Base-by-base conservation (phyloP, 2,797 vertebrate species). In the Sebastes variabilis region DNA sequence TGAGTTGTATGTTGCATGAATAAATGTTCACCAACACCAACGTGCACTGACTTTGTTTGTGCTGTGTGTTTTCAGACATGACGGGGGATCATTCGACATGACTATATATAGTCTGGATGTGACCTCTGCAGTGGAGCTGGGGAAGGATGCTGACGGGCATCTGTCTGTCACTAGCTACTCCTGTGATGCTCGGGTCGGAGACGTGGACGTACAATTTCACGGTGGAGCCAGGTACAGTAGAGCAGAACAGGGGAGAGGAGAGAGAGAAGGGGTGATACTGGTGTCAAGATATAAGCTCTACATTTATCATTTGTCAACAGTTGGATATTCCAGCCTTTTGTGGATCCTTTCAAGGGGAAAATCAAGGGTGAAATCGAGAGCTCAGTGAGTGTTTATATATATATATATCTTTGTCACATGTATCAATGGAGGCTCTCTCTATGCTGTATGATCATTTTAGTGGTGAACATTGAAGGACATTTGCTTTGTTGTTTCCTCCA, bases 21-120 rank as follows among this genome's bases (percentile, higher is more conserved):
- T 42, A 64, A 56, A 36, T 55, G 24, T 52, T 75, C 38, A 58
- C 6, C 32, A 62, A 8, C 18, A 14, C 29, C 14, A 13, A 5
- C 13, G 2, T 64, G 34, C 16, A 13, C 27, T 79, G 32, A 22
- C 25, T 68, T 25, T 74, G 12, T 13, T 67, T 46, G 24, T 78
- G 2, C 55, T 46, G 8, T 86, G 59, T 3, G 6, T 66, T 79
- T 87, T 38, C 91, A 97, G 97, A 80, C 66, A 84, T 6, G 92
- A 93, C 9, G 4, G 74, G 0, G 97, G 96, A 66, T 69, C 83
- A 0, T 85, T 96, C 0, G 10, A 94, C 24, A 14, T 97, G 86
- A 87, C 8, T 1, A 1, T 97, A 24, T 55, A 4, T 3, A 80
- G 32, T 10, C 1, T 96, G 77, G 83, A 79, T 0, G 0, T 96